Evolutionary conservation across 2,797 vertebrate genomes (phyloP), one percentile per base, ranked within the genome.

Genomic region (Hypotaenidia philippensis): DNA sequence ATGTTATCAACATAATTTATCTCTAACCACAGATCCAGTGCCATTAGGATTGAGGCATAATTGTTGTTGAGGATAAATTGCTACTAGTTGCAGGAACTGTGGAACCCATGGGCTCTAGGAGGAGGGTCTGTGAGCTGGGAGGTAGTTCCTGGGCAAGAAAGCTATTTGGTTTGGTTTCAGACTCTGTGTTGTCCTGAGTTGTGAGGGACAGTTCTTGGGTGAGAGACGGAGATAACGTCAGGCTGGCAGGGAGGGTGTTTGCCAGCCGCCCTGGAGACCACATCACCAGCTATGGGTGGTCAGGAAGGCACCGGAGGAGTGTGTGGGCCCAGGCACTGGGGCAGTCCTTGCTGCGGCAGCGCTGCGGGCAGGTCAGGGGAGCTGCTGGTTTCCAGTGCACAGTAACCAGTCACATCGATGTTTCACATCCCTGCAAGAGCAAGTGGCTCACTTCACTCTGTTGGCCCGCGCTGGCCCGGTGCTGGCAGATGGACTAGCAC

Each of bases 201-300:
- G 79, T 25, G 26, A 44, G 36, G n/a, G n/a, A 19, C 47, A 26
- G 32, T 11, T 49, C 72, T 50, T 69, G 5, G 32, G 12, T 5
- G 27, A 32, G 61, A 31, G 25, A 10, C 31, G 61, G 6, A 0
- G 63, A 4, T 15, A 32, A 29, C 38, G 71, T 69, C 36, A 29
- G 88, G 79, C 84, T 87, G 80, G 14, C 2, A 64, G 76, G 49
- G 34, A 45, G 41, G 32, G 13, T 11, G 13, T 52, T 18, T 80
- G 78, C 89, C 87, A 75, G 70, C 90, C 78, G 59, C 59, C 29
- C 91, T 63, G 21, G 38, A 59, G 74, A 64, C 34, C 40, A 40
- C 50, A 1, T 25, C 77, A 66, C 36, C 85, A 85, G 56, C 87
- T 47, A 9, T 29, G 6, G 2, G 21, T 0, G 17, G 63, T 4